These are phyloP conservation scores for Ypsolopha sequella DNA, from an alignment of 2,888 invertebrate species.

Conservation along the genomic window DNA sequence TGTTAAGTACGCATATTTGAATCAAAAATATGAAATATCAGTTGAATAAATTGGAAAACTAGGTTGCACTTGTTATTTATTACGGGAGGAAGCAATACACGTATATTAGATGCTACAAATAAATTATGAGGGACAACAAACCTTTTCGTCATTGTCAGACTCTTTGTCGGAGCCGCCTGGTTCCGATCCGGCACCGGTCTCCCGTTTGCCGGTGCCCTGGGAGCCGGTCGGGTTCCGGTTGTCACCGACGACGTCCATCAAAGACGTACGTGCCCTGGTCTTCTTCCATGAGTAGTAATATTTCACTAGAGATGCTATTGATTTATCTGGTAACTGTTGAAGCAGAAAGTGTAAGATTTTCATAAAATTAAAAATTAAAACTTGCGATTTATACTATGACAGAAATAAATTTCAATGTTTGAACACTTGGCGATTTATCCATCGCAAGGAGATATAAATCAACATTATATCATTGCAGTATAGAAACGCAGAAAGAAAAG, in stretches of 20 bases:
- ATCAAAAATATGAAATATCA: background rate
- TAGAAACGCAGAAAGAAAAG: no score
- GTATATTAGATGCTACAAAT: background rate
- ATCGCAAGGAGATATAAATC: no score
- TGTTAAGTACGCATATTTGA: conserved; percentile 5
- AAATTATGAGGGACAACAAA: conserved; percentile 47
- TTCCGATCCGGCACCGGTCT: conserved; percentile 84
- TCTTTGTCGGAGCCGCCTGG: conserved; percentile 87
- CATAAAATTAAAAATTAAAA: no score
- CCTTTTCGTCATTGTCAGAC: conserved; percentile 92
- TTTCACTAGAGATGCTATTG: conserved; percentile 94
- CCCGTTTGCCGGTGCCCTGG: conserved; percentile 69
- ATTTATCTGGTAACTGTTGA: conserved; percentile 92
- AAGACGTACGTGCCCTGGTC: conserved; percentile 89
- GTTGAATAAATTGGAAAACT: background rate
- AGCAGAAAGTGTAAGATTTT: background rate
- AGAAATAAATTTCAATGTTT: no score
- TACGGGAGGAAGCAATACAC: no score
- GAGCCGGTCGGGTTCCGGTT: conserved; percentile 79
- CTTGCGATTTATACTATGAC: no score
- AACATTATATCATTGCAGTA: no score
- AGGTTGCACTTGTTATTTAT: background rate
- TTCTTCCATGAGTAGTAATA: conserved; percentile 99
- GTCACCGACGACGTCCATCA: conserved; percentile 90
- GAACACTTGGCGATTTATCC: no score